Base-by-base conservation (phyloP, 2,888 invertebrate genomes). In the Drosophila emarginata region DNA sequence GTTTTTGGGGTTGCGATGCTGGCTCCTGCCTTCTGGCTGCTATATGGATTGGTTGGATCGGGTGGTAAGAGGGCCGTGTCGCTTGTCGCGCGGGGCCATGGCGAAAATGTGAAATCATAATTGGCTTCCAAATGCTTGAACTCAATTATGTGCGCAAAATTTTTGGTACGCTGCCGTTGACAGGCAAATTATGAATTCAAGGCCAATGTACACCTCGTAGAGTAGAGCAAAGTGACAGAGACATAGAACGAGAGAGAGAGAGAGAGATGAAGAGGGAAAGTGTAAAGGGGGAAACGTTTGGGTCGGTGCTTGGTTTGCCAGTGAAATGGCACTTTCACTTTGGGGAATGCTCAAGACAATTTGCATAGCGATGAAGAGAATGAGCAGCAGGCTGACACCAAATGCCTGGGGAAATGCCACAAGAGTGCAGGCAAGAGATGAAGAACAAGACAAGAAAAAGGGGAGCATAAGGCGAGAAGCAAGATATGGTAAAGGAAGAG, bases 121-220 rank as follows among this genome's bases (percentile, higher is more conserved):
- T 85, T 85, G 87, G 88, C 84, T 88, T 80, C 81, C 85, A 84
- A 84, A 84, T 88, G 87, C 84, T 87, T 88, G 72, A 85, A 88
- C 84, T 88, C 84, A 85, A 85, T 85, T 85, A 88, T 87, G 78
- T 78, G 80, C 74, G 73, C 84, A 78, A 74, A 77, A 61, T 79
- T 72, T 76, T 71, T 69, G 70, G 76, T 61, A 58, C 61, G 75
- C 85, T 85, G 84, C 61, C 75, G 87, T 74, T 85, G 84, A 88
- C 84, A 85, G 85, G 84, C 89, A 84, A 80, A 85, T 87, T 84
- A 84, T 83, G 87, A 80, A 86, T 83, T 88, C 84, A 84, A 84
- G 84, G 84, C 80, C 88, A 74, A 72, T 72, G 61, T 26, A 63
- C 56, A 50, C 65, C 45, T 23, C 37, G 9, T 36, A 39, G n/a